Conservation (phyloP, 2,888 invertebrate genomes). For the Sinodicranocentrus sp. region DNA sequence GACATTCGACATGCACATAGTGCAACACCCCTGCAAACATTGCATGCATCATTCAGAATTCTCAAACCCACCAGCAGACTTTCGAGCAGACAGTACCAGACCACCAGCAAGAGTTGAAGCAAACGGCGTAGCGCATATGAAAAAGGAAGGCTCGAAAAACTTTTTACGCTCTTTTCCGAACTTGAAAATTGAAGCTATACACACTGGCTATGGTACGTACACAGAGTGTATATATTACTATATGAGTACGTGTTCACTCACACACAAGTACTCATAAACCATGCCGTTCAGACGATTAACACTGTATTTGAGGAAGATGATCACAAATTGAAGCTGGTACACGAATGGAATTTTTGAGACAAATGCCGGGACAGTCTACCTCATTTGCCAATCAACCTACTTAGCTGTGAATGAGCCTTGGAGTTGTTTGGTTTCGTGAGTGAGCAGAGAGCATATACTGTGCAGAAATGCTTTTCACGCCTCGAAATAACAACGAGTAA, state of each 20-base stretch:
- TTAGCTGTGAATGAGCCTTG: constrained; percentile 53
- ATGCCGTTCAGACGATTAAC: constrained; percentile 50
- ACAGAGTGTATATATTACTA: background rate
- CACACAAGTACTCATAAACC: constrained; percentile 20
- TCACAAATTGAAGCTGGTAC: constrained; percentile 45
- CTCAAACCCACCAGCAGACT: background rate
- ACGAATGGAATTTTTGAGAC: constrained; percentile 28
- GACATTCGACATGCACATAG: constrained; percentile 43
- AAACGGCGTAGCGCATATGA: constrained; percentile 42
- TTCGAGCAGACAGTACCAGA: constrained; percentile 38
- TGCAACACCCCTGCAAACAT: constrained; percentile 62
- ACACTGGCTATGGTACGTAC: too few species aligned
- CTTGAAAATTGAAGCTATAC: constrained; percentile 28
- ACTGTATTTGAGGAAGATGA: constrained; percentile 39
- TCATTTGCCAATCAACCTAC: constrained; percentile 67
- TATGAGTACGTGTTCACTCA: constrained; percentile 4
- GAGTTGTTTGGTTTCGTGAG: constrained; percentile 23
- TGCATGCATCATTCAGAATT: constrained; percentile 36
- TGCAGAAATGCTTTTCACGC: constrained; percentile 6
- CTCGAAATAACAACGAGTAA: constrained; percentile 13
- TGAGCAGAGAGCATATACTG: background rate
- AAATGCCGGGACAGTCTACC: constrained; percentile 63
- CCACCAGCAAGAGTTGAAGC: constrained; percentile 48
- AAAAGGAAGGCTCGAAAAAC: constrained; percentile 19
- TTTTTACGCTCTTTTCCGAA: constrained; percentile 55